phyloP scores from a whole-genome alignment of 2,888 invertebrate species.

The Sarcophaga subvicina region DNA sequence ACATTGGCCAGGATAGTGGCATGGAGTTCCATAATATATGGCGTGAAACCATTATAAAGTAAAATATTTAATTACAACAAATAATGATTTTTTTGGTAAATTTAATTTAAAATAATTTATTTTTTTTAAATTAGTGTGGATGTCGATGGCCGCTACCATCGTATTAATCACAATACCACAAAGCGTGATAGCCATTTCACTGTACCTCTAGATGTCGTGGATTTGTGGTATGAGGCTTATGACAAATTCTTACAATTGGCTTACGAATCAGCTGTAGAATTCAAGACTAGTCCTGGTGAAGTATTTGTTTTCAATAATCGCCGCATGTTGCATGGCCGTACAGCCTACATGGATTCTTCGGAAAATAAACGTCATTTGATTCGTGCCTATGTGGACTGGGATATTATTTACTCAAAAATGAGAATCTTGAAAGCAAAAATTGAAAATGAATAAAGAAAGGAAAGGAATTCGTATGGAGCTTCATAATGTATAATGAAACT shows the following conservation, averaged over 20 bases:
- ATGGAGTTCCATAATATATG: slow-evolving; percentile 85
- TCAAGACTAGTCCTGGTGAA: slow-evolving; percentile 86
- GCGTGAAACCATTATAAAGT: slow-evolving; percentile 85
- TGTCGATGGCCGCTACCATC: slow-evolving; percentile 83
- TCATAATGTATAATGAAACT: too few species aligned
- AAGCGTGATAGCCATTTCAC: slow-evolving; percentile 87
- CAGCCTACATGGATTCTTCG: slow-evolving; percentile 84
- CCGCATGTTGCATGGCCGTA: slow-evolving; percentile 87
- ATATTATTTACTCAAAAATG: slow-evolving; percentile 86
- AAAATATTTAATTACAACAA: slow-evolving; percentile 42
- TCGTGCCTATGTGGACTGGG: slow-evolving; percentile 90
- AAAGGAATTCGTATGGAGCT: neutral
- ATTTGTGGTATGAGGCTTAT: slow-evolving; percentile 87
- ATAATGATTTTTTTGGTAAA: neutral
- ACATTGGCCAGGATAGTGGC: slow-evolving; percentile 85
- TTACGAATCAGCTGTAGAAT: slow-evolving; percentile 84
- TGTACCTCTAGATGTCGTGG: slow-evolving; percentile 84
- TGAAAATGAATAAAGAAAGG: neutral
- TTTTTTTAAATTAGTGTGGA: slow-evolving; percentile 72
- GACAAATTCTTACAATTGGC: slow-evolving; percentile 85
- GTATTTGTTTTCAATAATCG: slow-evolving; percentile 89
- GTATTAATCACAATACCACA: slow-evolving; percentile 88
- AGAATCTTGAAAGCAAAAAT: slow-evolving; percentile 70
- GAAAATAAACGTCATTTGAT: slow-evolving; percentile 84
- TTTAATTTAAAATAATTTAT: neutral